Percentiles rank a stretch among this genome's conserved stretches.
phyloP scores from a whole-genome alignment of 2,888 invertebrate species.

The Oxyscelio sp. region DNA sequence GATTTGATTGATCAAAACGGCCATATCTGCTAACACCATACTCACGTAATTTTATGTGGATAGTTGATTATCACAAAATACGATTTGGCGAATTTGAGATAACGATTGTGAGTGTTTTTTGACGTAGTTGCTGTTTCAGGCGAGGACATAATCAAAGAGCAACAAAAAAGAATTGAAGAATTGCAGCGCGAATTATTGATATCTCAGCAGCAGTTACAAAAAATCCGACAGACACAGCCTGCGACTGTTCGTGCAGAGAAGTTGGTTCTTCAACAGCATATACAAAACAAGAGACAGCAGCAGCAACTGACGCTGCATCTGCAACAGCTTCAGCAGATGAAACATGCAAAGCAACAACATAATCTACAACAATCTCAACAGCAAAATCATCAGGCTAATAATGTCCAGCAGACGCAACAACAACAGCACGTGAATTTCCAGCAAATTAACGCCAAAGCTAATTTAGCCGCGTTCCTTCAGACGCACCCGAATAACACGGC shows the following conservation, averaged over 20 bases:
- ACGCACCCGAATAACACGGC: slow-evolving; percentile 85
- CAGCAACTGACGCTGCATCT: slow-evolving; percentile 90
- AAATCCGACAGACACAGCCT: slow-evolving; percentile 91
- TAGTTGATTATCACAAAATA: not conserved
- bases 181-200: slow-evolving; percentile 94
- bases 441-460: slow-evolving; percentile 89
- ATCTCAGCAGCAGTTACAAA: slow-evolving; percentile 93
- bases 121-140: slow-evolving; percentile 83
- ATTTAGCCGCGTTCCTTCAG: slow-evolving; percentile 89
- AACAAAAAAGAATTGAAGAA: slow-evolving; percentile 96
- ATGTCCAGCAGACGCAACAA: slow-evolving; percentile 89
- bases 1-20: too few species aligned
- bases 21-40: too few species aligned
- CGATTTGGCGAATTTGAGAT: not conserved
- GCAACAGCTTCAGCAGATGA: slow-evolving; percentile 91
- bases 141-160: slow-evolving; percentile 94
- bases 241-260: slow-evolving; percentile 90
- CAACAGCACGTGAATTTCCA: slow-evolving; percentile 86
- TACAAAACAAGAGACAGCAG: slow-evolving; percentile 92
- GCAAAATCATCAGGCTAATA: slow-evolving; percentile 89
- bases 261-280: slow-evolving; percentile 90
- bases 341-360: slow-evolving; percentile 90
- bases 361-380: slow-evolving; percentile 89
- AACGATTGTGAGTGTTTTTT: slow-evolving; percentile 45
- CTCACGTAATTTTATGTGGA: too few species aligned